These are phyloP conservation scores for Gymnoscelis rufifasciata DNA, from an alignment of 2,888 invertebrate genomes.

Conservation along the genomic window DNA sequence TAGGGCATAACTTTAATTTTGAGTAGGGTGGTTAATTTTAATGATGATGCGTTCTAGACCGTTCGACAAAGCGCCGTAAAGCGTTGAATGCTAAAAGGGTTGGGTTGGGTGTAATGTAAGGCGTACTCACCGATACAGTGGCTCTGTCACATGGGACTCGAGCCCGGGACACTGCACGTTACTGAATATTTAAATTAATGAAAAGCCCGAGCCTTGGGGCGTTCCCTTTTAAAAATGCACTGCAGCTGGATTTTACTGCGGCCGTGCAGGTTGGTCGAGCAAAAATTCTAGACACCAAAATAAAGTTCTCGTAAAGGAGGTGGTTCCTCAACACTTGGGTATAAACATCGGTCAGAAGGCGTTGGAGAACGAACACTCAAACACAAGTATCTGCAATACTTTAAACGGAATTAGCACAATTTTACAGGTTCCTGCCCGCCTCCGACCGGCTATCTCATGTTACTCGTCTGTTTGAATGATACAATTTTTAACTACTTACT, in stretches of 20 bases:
- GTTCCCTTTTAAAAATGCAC: constrained; percentile 77
- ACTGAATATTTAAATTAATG: constrained; percentile 78
- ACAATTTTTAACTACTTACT: too few relatives aligned
- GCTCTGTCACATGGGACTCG: constrained; percentile 44
- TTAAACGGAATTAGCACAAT: constrained; percentile 26
- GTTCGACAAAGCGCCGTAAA: constrained; percentile 38
- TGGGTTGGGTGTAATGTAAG: constrained; percentile 41
- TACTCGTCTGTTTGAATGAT: background rate
- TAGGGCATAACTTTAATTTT: constrained; percentile 68
- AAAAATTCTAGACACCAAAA: constrained; percentile 58
- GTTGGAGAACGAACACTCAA: constrained; percentile 40
- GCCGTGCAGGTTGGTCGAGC: constrained; percentile 71
- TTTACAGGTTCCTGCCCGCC: constrained; percentile 16
- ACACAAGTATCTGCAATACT: constrained; percentile 33
- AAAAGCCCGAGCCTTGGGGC: constrained; percentile 65
- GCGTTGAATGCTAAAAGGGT: constrained; percentile 48
- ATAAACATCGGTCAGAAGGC: constrained; percentile 45
- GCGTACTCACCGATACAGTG: constrained; percentile 53
- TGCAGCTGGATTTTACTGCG: constrained; percentile 71
- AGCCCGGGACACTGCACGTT: constrained; percentile 57
- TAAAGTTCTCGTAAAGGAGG: constrained; percentile 68
- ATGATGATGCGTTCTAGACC: constrained; percentile 42
- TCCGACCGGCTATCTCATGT: constrained; percentile 11
- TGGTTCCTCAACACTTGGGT: constrained; percentile 48
- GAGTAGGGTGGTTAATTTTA: constrained; percentile 63